These are phyloP conservation scores for Steatornis caripensis DNA, from an alignment of 2,113 vertebrate species.

Conservation along the genomic window DNA sequence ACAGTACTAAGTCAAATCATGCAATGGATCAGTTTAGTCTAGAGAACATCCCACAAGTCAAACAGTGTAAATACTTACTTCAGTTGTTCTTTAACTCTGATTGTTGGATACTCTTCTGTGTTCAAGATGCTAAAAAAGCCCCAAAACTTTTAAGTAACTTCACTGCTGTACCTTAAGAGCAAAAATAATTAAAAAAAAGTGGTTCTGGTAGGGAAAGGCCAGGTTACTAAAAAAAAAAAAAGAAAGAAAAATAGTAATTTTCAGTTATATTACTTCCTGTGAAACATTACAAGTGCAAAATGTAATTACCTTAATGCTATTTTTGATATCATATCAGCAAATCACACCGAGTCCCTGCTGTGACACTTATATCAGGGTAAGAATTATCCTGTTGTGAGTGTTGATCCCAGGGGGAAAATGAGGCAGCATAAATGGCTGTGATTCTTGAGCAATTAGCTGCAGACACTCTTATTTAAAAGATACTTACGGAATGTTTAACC, in stretches of 20 bases:
- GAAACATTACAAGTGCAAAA: constrained; percentile 74
- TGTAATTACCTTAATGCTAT: constrained; percentile 82
- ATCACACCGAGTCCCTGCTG: constrained; percentile 69
- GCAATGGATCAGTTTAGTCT: not conserved
- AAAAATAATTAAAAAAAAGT: not conserved
- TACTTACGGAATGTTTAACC: constrained; percentile 68
- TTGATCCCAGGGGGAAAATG: constrained; percentile 63
- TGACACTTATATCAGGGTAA: constrained; percentile 71
- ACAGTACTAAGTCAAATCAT: not conserved
- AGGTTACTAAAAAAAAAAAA: constrained; percentile 31
- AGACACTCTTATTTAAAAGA: constrained; percentile 46
- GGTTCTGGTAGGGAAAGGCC: not conserved
- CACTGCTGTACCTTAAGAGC: constrained; percentile 9
- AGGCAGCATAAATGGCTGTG: constrained; percentile 44
- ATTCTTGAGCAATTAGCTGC: constrained; percentile 69
- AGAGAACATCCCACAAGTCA: not conserved
- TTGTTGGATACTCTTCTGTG: constrained; percentile 6
- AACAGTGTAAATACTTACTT: not conserved
- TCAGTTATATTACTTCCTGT: constrained; percentile 56
- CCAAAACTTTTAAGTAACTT: constrained; percentile 35
- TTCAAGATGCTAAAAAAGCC: not conserved
- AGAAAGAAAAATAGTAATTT: constrained; percentile 41
- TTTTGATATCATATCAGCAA: constrained; percentile 83
- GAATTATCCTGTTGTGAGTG: constrained; percentile 72
- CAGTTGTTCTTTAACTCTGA: not conserved